Evolutionary conservation across 2,113 vertebrate genomes (phyloP).

Genomic region (Tautogolabrus adspersus): DNA sequence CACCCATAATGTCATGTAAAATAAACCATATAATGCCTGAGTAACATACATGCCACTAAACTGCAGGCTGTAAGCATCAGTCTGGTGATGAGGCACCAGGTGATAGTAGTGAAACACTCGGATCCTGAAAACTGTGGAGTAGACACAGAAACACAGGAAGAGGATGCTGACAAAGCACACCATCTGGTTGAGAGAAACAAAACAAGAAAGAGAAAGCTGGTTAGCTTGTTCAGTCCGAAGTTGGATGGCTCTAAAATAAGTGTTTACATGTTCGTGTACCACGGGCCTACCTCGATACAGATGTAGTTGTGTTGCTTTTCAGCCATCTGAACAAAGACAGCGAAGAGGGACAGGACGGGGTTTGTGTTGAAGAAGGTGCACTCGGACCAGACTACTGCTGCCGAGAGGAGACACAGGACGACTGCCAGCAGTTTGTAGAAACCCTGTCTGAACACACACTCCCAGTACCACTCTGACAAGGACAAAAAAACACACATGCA

Average conservation of each 20-base stretch:
- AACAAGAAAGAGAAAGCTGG: constrained; percentile 14
- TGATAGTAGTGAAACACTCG: constrained; percentile 96
- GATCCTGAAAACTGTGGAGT: constrained; percentile 95
- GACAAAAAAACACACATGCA: constrained; percentile 13
- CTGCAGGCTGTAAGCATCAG: constrained; percentile 95
- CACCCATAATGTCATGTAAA: neutral
- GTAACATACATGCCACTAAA: constrained; percentile 95
- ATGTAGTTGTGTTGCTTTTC: constrained; percentile 93
- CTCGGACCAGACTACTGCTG: constrained; percentile 96
- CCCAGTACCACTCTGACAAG: constrained; percentile 95
- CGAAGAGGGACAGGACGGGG: constrained; percentile 92
- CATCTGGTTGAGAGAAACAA: constrained; percentile 81
- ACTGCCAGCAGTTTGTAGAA: constrained; percentile 89
- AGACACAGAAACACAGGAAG: constrained; percentile 94
- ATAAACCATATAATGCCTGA: neutral
- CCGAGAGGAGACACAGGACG: constrained; percentile 87
- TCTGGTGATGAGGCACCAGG: constrained; percentile 95
- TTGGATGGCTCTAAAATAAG: neutral
- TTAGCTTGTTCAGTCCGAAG: neutral
- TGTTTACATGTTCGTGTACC: too few species aligned
- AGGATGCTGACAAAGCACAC: constrained; percentile 93
- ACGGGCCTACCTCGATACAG: constrained; percentile 89
- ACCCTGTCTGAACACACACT: constrained; percentile 89
- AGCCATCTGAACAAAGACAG: constrained; percentile 91
- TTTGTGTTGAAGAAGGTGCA: constrained; percentile 95